Evolutionary conservation across 92 coral and sea anemone genomes (phyloP).

Genomic region (Porites cylindrica): DNA sequence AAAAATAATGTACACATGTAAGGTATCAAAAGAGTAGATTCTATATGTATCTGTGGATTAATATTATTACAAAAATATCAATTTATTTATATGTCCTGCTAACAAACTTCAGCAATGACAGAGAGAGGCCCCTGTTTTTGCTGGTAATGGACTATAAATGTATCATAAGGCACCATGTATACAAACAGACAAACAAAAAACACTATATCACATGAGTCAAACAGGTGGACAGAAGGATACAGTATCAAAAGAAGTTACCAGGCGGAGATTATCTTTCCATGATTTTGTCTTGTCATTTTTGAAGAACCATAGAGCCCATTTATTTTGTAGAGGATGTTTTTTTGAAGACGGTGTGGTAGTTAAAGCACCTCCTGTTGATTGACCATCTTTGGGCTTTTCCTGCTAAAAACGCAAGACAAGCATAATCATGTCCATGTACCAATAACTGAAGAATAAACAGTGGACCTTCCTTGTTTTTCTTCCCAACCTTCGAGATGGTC

Average conservation of each 20-base stretch:
- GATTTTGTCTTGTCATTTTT: constrained; percentile 93
- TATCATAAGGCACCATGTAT: not conserved
- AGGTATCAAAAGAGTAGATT: too few relatives aligned
- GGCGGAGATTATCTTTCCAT: constrained; percentile 94
- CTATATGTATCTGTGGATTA: too few relatives aligned
- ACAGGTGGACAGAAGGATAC: constrained; percentile 70
- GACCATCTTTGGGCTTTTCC: constrained; percentile 53
- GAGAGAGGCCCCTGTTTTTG: too few relatives aligned
- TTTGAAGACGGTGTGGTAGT: constrained; percentile 25
- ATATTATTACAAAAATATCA: too few relatives aligned
- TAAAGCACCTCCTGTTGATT: constrained; percentile 38
- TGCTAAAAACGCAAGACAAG: not conserved
- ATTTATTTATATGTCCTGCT: too few relatives aligned
- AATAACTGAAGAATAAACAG: not conserved
- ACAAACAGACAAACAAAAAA: not conserved
- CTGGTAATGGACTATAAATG: not conserved
- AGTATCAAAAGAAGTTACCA: constrained; percentile 95
- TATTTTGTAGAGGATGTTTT: constrained; percentile 95
- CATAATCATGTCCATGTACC: not conserved
- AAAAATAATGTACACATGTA: too few relatives aligned
- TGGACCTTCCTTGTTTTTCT: too few relatives aligned
- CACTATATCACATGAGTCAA: not conserved
- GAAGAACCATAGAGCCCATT: constrained; percentile 98
- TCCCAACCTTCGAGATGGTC: too few relatives aligned
- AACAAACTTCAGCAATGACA: too few relatives aligned